phyloP scores from a whole-genome alignment of 1,140 invertebrate species.

The Brachionus asplanchnoidis region DNA sequence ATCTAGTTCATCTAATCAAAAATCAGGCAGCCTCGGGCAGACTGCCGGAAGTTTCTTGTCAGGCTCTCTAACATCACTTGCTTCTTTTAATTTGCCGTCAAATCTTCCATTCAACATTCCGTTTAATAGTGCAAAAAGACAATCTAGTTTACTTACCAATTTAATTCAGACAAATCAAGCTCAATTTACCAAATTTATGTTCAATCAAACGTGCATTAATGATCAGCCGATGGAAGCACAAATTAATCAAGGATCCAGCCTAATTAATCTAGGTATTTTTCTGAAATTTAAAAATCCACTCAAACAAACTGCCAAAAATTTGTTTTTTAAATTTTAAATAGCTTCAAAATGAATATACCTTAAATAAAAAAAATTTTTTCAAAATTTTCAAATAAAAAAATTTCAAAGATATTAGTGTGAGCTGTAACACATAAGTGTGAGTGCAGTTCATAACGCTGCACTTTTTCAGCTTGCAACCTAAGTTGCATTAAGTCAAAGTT shows the following conservation, averaged over 20 bases:
- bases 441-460: no score
- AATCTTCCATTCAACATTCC: not conserved
- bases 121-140: not conserved
- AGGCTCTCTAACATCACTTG: not conserved
- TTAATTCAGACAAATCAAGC: not conserved
- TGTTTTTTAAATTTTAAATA: no score
- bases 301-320: not conserved
- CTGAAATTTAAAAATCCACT: not conserved
- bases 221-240: not conserved
- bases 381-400: not conserved
- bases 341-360: no score
- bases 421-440: no score
- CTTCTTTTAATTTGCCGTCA: not conserved
- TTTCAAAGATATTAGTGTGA: no score
- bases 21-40: not conserved
- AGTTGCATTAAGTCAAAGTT: no score
- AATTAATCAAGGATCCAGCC: not conserved
- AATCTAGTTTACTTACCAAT: not conserved
- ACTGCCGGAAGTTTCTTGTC: not conserved
- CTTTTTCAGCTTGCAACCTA: no score
- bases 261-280: conserved; percentile 32
- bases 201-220: not conserved
- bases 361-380: no score
- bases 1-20: not conserved
- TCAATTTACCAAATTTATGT: conserved; percentile 29